Base-by-base conservation (phyloP, 2,113 vertebrate genomes). In the Vulpes lagopus region DNA sequence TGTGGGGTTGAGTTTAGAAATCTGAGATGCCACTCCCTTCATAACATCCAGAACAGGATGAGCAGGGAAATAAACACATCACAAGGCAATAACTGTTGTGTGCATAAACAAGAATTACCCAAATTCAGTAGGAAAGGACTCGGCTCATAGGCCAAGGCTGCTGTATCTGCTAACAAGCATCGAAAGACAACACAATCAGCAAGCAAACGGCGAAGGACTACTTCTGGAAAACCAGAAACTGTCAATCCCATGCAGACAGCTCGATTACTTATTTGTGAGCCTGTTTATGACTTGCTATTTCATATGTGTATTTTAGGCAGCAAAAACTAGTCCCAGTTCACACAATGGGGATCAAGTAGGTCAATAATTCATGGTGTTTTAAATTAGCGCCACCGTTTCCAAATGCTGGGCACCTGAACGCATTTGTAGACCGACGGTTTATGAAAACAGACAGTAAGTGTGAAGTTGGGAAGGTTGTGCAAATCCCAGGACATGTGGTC, bases 251-350 rank as follows among this genome's bases (percentile, higher is more conserved):
- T 23, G 30, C 14, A 90, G 89, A 93, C 51, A 96, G 83, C 79
- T 89, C 74, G 79, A 89, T 87, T 93, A 84, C 71, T 38, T 71
- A 74, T 79, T 71, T 95, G 89, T 53, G 53, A 84, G 80, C 43
- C 85, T 73, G 60, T 78, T 94, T 80, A 83, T 69, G 85, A 95
- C 71, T 94, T 91, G 43, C 43, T 67, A 87, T 81, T 64, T 95
- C 71, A 69, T 57, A 65, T 69, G 32, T 91, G 38, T 91, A 86
- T 88, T 93, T 74, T 2, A 93, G 67, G 93, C 38, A 87, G 62
- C 73, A 89, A 97, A 97, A 62, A 80, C 73, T 55, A 84, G 73
- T 95, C 60, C 86, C 74, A 59, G 88, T 43, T 95, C 95, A 92
- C 62, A 89, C 25, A 55, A 25, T 10, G 30, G 83, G 27, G 27